phyloP scores from a whole-genome alignment of 2,797 vertebrate genomes.

The Setipinna tenuifilis region DNA sequence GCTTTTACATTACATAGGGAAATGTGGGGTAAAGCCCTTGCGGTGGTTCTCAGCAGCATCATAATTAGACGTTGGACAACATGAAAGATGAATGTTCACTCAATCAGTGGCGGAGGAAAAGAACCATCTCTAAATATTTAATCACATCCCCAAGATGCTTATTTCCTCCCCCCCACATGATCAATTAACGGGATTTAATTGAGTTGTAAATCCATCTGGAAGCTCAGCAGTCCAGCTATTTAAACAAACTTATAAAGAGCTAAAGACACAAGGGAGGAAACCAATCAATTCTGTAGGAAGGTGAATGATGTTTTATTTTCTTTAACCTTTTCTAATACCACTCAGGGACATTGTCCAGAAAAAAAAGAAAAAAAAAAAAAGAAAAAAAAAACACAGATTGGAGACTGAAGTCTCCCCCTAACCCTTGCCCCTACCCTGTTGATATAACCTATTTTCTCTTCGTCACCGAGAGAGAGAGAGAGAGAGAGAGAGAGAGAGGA shows the following conservation, averaged over 20 bases:
- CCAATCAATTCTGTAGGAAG: constrained; percentile 29
- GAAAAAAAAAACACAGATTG: too few species aligned
- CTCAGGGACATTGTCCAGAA: background rate
- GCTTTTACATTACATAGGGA: background rate
- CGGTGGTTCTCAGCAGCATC: background rate
- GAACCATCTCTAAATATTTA: background rate
- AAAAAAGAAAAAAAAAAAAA: background rate
- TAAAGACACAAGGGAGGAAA: constrained; percentile 31
- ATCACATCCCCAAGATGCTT: constrained; percentile 7
- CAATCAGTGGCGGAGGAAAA: background rate
- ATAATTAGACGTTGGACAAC: background rate
- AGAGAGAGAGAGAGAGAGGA: constrained; percentile 32
- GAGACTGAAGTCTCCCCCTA: background rate
- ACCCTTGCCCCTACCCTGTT: constrained; percentile 27
- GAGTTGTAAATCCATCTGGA: background rate
- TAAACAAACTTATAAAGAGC: background rate
- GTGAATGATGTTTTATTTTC: constrained; percentile 37
- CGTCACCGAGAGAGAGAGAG: constrained; percentile 18
- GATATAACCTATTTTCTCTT: constrained; percentile 53
- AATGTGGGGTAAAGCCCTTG: constrained; percentile 12
- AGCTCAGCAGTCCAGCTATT: background rate
- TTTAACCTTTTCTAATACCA: constrained; percentile 7
- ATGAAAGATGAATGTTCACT: constrained; percentile 18
- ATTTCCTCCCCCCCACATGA: constrained; percentile 2
- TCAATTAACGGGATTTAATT: constrained; percentile 5